Evolutionary conservation across 1,140 invertebrate species (phyloP).

Genomic region (Orussus abietinus): DNA sequence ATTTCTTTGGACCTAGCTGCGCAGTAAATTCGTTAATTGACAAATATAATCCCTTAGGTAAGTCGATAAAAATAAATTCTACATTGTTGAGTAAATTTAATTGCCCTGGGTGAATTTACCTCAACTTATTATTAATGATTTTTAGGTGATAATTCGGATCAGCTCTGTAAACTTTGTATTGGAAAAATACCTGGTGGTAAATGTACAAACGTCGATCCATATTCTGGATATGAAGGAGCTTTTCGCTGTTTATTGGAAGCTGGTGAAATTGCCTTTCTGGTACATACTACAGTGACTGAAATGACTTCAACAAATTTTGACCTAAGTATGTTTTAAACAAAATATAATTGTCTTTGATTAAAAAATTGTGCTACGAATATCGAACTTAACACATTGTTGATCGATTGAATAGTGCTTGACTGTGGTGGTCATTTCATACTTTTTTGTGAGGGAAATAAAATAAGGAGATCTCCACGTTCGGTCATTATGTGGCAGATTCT

Average conservation of each 20-base stretch:
- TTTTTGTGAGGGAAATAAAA: too few relatives aligned
- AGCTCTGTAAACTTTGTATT: constrained; percentile 80
- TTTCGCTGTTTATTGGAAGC: constrained; percentile 81
- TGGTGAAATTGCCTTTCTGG: constrained; percentile 90
- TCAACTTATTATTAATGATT: constrained; percentile 6
- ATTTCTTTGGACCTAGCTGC: constrained; percentile 88
- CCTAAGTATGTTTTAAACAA: constrained; percentile 52
- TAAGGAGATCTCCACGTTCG: too few relatives aligned
- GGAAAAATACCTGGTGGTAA: constrained; percentile 71
- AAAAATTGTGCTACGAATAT: too few relatives aligned
- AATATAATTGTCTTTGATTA: too few relatives aligned
- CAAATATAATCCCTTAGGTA: constrained; percentile 91
- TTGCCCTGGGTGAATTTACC: too few relatives aligned
- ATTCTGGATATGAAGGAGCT: constrained; percentile 86
- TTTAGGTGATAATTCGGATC: constrained; percentile 71
- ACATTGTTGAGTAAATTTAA: not conserved
- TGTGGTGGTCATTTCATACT: not conserved
- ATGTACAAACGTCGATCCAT: constrained; percentile 85
- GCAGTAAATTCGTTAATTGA: constrained; percentile 88
- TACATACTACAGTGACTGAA: constrained; percentile 79
- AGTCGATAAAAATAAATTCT: constrained; percentile 19
- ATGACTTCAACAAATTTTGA: constrained; percentile 59
- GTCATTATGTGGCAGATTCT: too few relatives aligned
- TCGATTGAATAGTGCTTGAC: too few relatives aligned
- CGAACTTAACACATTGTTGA: too few relatives aligned